A percentile compares a stretch with the other conserved stretches of the same genome.
Conservation (phyloP, 2,797 vertebrate genomes). For the Hippopotamyrus pictus region DNA sequence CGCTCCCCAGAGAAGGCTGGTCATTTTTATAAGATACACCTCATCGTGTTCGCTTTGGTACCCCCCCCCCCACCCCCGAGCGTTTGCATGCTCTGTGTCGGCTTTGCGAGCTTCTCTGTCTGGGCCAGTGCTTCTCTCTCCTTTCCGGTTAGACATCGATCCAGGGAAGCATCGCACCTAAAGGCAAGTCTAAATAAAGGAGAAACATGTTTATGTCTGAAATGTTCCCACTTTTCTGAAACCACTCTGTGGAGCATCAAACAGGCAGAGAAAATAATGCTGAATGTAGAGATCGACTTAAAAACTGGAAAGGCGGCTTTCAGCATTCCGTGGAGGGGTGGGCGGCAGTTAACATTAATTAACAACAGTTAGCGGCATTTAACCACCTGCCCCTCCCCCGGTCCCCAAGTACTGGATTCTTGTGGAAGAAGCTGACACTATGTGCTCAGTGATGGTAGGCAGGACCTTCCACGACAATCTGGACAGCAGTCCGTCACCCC, state of each 20-base stretch:
- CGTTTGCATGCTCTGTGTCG: background rate
- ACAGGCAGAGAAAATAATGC: background rate
- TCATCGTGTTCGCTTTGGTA: background rate
- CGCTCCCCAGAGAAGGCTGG: background rate
- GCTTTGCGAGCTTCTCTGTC: background rate
- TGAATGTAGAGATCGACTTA: no score
- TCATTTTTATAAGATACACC: background rate
- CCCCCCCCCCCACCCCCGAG: background rate
- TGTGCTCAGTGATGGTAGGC: background rate
- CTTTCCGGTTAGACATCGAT: background rate
- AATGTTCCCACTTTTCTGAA: background rate
- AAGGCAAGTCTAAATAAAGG: background rate
- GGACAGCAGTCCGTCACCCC: background rate
- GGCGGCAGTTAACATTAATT: background rate
- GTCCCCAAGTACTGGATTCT: conserved; percentile 10
- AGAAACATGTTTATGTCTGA: background rate
- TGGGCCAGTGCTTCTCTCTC: background rate
- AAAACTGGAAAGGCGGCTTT: background rate
- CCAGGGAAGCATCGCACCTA: background rate
- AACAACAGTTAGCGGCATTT: background rate
- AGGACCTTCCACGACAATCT: background rate
- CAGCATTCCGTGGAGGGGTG: background rate
- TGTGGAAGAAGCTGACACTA: conserved; percentile 20
- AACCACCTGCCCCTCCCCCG: background rate
- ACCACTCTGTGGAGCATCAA: background rate